phyloP scores from a whole-genome alignment of 2,888 invertebrate genomes.

The Meiosimyza decipiens region DNA sequence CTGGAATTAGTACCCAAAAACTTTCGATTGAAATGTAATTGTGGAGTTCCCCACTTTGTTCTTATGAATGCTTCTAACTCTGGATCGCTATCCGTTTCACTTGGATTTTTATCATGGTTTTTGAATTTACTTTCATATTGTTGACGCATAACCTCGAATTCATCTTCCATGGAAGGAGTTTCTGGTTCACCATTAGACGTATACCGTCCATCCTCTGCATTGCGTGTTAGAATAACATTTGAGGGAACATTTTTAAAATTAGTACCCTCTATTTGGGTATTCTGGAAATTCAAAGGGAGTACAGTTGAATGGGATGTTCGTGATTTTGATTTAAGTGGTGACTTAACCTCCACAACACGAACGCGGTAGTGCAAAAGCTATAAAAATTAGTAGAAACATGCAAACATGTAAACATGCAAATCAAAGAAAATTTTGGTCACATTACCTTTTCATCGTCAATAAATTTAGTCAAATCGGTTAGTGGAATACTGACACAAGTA shows the following conservation, averaged over 20 bases:
- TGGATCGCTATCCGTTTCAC: constrained; percentile 52
- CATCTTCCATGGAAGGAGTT: constrained; percentile 43
- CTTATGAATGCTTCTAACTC: constrained; percentile 54
- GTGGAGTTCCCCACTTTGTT: constrained; percentile 64
- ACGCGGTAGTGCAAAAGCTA: constrained; percentile 61
- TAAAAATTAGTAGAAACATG: background rate
- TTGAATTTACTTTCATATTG: constrained; percentile 33
- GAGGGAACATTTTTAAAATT: constrained; percentile 61
- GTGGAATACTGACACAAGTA: constrained; percentile 59
- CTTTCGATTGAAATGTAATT: constrained; percentile 63
- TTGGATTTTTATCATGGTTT: constrained; percentile 23
- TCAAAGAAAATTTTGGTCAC: background rate
- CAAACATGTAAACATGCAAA: background rate
- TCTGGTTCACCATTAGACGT: constrained; percentile 38
- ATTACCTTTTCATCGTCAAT: constrained; percentile 59
- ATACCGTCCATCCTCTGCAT: constrained; percentile 48
- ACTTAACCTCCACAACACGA: constrained; percentile 56
- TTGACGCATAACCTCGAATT: constrained; percentile 42
- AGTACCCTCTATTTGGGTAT: constrained; percentile 56
- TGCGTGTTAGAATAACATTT: constrained; percentile 59
- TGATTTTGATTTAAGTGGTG: constrained; percentile 52
- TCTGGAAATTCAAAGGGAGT: constrained; percentile 55
- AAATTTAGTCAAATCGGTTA: constrained; percentile 61
- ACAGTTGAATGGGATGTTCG: constrained; percentile 43
- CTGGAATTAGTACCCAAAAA: constrained; percentile 54